Evolutionary conservation across 2,113 vertebrate genomes (phyloP), one percentile per base, ranked within the genome.

Genomic region (Ptychochromis oligacanthus): DNA sequence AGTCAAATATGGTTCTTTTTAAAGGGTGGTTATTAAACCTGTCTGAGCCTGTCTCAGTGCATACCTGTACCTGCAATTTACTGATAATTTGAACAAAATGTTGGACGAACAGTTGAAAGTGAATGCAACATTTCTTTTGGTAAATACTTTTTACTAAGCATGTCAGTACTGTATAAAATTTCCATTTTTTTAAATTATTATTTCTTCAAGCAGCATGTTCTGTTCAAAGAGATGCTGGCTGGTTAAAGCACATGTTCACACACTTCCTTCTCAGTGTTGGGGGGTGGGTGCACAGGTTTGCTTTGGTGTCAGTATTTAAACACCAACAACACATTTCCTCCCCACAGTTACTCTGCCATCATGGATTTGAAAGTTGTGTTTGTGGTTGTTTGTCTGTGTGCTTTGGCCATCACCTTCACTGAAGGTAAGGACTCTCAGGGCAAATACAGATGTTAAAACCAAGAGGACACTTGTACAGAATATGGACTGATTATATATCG

Each of bases 321-420:
- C n/a, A 59, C 20, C 15, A 4, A 22, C 12, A 20, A 40, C 20
- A 52, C 7, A 17, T 18, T 36, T 58, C 8, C 14, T 61, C 24
- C 1, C 20, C 12, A 80, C 58, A 89, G 7, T 77, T n/a, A n/a
- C 31, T 36, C 28, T 75, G 57, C 79, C 79, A 81, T 43, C 87
- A 96, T 96, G 96, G 94, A 94, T 72, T 82, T 89, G 64, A 94
- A 90, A 89, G 43, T 58, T 18, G 43, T 60, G 1, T 18, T 89
- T 6, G 38, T 91, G 46, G 20, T 91, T 28, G 54, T 94, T 57
- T 75, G 87, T 24, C 60, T 95, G 62, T 93, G 77, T 15, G 26
- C 70, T 22, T 24, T 92, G 82, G 75, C 87, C 72, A 67, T 94
- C 84, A 62, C 34, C 55, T 79, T 49, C 20, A 92, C 79, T 34